Evolutionary conservation across 1,140 invertebrate species (phyloP), one percentile per base, ranked within the genome.

Genomic region (Drepana arcuata): DNA sequence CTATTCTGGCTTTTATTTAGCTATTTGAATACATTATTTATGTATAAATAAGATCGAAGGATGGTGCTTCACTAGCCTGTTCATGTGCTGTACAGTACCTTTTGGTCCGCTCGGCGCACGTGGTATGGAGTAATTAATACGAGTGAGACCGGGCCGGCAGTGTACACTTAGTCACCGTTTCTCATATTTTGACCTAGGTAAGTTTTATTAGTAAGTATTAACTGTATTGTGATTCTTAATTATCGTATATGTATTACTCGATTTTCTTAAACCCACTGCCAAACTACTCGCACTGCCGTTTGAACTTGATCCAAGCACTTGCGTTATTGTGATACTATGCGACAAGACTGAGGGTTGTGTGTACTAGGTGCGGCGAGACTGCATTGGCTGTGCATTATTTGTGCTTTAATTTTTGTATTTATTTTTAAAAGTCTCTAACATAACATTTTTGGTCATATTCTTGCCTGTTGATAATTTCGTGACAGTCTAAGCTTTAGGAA

Each of bases 171-270:
- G 63, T 64, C 60, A 64, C 62, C 57, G 60, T 40, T 63, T 66
- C 48, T 66, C 54, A 51, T 74, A 75, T 71, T n/a, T 72, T 67
- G 49, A 60, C 50, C 70, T 69, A 71, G 52, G 43, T 74, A 71
- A 74, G 61, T 69, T 71, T 60, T 65, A 77, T 65, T 69, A 46
- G 30, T 80, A 75, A 80, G 75, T 77, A 80, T 74, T 77, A 77
- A 69, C 61, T 69, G 68, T 79, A 79, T 70, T 79, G 74, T 79
- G 71, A 79, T 75, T 63, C 53, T 66, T 74, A 64, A 65, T 68
- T 74, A 60, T 75, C 65, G 41, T 79, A 62, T 61, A 45, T 53
- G 38, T 48, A 50, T 62, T 58, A 67, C 55, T 69, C 59, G 43
- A 64, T 57, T 66, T 60, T 62, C 43, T 32, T 64, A 48, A 56